These are phyloP conservation scores for Gallinago undulata DNA, from an alignment of 2,113 vertebrate species.

Conservation along the genomic window DNA sequence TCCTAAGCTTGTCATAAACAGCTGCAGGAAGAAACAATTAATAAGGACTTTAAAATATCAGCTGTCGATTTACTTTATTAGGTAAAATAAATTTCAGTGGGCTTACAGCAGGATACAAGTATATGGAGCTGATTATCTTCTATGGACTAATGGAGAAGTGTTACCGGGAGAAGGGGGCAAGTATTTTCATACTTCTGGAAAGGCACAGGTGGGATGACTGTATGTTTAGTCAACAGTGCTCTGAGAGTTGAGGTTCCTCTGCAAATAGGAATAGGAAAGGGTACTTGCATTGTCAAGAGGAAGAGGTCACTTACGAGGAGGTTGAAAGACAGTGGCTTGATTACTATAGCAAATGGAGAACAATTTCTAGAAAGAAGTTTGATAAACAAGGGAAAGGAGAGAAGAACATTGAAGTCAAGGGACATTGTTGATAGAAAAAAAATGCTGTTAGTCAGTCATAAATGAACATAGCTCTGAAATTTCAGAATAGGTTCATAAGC, in stretches of 20 bases:
- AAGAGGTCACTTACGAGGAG: not conserved
- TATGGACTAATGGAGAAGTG: not conserved
- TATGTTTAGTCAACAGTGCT: not conserved
- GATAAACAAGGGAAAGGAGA: not conserved
- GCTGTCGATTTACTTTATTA: not conserved
- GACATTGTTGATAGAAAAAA: not conserved
- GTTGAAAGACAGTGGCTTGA: not conserved
- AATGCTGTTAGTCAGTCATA: not conserved
- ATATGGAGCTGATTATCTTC: not conserved
- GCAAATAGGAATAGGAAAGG: not conserved
- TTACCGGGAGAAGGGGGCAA: not conserved
- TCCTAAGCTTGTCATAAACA: not conserved
- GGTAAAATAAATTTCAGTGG: not conserved
- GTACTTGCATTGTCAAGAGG: not conserved
- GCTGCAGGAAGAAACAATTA: not conserved
- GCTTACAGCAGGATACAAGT: not conserved
- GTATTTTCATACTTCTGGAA: not conserved
- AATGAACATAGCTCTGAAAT: not conserved
- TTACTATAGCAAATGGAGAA: not conserved
- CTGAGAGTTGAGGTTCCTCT: not conserved
- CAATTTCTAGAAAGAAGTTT: not conserved
- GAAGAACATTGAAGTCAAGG: not conserved
- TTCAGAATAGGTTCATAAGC: not conserved
- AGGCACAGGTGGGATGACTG: not conserved
- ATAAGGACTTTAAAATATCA: not conserved